Conservation (phyloP, 2,888 invertebrate species). For the Salpingus planirostris region DNA sequence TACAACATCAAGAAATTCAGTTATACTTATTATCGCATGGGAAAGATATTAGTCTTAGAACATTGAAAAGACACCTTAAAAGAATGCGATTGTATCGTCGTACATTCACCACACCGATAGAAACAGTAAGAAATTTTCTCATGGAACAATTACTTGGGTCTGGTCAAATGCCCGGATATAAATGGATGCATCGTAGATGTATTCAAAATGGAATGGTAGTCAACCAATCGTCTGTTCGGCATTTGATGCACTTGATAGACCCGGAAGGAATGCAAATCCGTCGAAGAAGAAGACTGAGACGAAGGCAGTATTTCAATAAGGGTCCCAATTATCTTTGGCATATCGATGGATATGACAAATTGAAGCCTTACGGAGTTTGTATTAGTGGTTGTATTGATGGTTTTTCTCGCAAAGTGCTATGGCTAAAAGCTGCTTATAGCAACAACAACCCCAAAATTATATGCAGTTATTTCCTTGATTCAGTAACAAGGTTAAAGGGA, state of each 20-base stretch:
- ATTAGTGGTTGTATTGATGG: slow-evolving; percentile 12
- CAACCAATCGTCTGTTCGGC: neutral
- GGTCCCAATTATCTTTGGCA: slow-evolving; percentile 9
- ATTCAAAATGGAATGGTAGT: neutral
- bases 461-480: slow-evolving; percentile 11
- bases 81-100: neutral
- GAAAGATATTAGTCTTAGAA: neutral
- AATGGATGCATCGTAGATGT: neutral
- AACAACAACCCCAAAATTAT: slow-evolving; percentile 14
- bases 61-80: neutral
- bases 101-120: neutral
- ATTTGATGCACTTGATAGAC: neutral
- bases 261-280: neutral
- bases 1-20: neutral
- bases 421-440: slow-evolving; percentile 10
- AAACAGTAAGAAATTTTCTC: neutral
- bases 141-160: neutral
- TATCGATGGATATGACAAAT: slow-evolving; percentile 16
- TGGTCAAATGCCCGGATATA: neutral
- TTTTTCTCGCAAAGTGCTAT: slow-evolving; percentile 12
- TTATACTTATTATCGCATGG: neutral
- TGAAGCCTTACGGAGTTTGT: slow-evolving; percentile 6
- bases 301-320: neutral
- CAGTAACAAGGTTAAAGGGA: slow-evolving; percentile 4
- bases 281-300: neutral